phyloP scores from a whole-genome alignment of 35 echinoderm and acorn worm genomes.

The Apostichopus japonicus region DNA sequence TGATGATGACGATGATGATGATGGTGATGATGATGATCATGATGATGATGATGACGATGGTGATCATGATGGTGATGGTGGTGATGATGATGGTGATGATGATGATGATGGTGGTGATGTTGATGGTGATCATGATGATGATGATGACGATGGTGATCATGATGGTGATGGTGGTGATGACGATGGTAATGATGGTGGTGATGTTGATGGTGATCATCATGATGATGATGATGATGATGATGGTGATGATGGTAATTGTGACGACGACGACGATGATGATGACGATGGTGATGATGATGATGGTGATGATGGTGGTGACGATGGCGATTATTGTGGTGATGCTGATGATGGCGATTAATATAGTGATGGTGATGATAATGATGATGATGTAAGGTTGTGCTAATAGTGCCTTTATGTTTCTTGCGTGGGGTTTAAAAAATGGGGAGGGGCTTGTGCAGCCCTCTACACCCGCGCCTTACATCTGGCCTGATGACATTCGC shows the following conservation, averaged over 20 bases:
- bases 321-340: not conserved
- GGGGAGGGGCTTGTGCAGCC: too few species aligned
- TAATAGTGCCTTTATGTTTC: too few species aligned
- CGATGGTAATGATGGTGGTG: not conserved
- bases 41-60: not conserved
- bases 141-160: not conserved
- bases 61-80: not conserved
- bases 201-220: not conserved
- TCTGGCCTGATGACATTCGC: too few species aligned
- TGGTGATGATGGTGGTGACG: not conserved
- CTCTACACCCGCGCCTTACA: too few species aligned
- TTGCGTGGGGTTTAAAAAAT: too few species aligned
- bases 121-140: not conserved
- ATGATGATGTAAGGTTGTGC: too few species aligned
- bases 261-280: not conserved
- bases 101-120: not conserved
- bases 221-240: not conserved
- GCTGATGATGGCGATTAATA: not conserved
- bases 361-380: too few species aligned
- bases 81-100: not conserved
- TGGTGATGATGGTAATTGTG: not conserved
- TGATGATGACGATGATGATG: not conserved
- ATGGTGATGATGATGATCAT: not conserved
- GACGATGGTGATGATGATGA: not conserved
- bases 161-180: not conserved